Evolutionary conservation across 2,113 vertebrate species (phyloP), one percentile per base, ranked within the genome.

Genomic region (Campylorhamphus procurvoides): DNA sequence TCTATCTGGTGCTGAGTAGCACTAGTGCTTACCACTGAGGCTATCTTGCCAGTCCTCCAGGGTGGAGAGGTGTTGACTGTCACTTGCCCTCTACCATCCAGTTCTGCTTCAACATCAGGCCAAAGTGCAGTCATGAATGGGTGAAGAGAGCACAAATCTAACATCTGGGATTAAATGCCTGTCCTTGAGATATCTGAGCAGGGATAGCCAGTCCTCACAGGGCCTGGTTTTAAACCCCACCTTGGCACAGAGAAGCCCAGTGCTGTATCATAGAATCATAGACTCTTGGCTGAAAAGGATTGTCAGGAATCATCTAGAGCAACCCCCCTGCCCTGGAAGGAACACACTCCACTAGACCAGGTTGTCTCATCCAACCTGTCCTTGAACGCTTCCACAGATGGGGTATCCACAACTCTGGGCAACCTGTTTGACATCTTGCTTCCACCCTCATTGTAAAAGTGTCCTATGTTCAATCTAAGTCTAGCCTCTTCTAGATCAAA

Each of bases 401-500:
- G 25, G 6, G n/a, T 33, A 59, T 12, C 29, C 47, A 49, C 47
- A 76, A 5, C 23, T 55, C 55, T 24, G 33, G 17, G 11, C 35
- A 90, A 19, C 29, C 3, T 68, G 12, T 66, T 47, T 24, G 46
- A 39, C 17, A n/a, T 10, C 16, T 68, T 14, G 3, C 33, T 16
- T 47, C 37, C 13, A 68, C 17, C 14, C 11, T 78, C 42, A 23
- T 3, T 16, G 22, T 59, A 53, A 63, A 90, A 58, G 6, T 1
- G 5, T 2, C 24, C 13, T 4, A 10, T 3, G 24, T 53, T 55
- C 31, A 49, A 5, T 18, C 1, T 10, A 55, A 20, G 10, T 33
- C 40, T 56, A 4, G 24, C 27, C 18, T 63, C 68, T 67, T 64
- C n/a, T n/a, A 52, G 37, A 37, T 56, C 42, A 56, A 56, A 85